Percentiles rank a stretch among this genome's conserved stretches.
phyloP scores from a whole-genome alignment of 2,888 invertebrate genomes.

The Ashinkailepas kermadecensis region DNA sequence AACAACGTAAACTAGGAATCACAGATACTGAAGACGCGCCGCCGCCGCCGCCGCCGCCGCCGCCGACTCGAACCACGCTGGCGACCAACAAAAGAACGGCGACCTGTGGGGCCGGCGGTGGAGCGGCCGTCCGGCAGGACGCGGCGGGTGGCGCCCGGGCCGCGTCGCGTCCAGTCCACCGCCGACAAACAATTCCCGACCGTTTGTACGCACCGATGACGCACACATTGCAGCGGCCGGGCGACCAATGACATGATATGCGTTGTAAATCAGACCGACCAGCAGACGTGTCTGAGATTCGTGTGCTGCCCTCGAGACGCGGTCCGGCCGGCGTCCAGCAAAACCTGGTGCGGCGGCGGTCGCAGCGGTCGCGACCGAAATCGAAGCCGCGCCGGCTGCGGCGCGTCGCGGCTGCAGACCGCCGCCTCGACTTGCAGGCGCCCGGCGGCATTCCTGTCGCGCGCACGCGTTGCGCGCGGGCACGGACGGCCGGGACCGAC shows the following conservation, averaged over 20 bases:
- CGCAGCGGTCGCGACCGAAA: too few species aligned
- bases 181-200: not conserved
- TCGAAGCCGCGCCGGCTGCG: too few species aligned
- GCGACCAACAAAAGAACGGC: not conserved
- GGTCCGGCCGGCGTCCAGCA: not conserved
- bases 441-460: too few species aligned
- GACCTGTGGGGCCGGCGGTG: not conserved
- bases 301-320: not conserved
- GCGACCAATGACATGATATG: not conserved
- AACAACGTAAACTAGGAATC: conserved; percentile 21
- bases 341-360: not conserved
- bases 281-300: not conserved
- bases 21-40: conserved; percentile 14
- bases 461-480: too few species aligned
- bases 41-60: not conserved
- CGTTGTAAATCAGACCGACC: not conserved
- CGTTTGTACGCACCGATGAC: not conserved
- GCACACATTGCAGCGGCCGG: not conserved
- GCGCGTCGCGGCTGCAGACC: too few species aligned
- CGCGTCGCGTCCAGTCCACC: not conserved
- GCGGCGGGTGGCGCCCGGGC: not conserved
- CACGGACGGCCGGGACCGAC: too few species aligned
- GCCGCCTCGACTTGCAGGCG: too few species aligned
- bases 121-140: not conserved
- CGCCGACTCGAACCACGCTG: not conserved